Evolutionary conservation across 2,888 invertebrate genomes (phyloP), one percentile per base, ranked within the genome.

Genomic region (Anoplius nigerrimus): DNA sequence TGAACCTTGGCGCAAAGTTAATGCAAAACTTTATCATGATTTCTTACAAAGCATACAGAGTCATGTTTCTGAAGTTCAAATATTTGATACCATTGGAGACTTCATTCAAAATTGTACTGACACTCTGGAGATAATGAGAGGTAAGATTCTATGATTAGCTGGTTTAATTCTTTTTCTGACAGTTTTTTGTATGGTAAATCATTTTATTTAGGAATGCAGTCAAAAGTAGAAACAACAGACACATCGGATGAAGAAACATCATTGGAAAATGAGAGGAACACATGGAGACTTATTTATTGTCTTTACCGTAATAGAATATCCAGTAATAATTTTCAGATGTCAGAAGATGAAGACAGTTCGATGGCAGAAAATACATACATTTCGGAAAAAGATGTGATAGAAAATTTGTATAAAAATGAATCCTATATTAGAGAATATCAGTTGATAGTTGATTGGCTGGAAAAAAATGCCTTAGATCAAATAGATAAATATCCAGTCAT

Each of bases 381-480:
- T 51, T 93, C 93, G 80, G 94, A 94, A 75, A 91, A 92, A 82
- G 89, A 91, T 66, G 90, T 93, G 59, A 90, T 92, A 62, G 89
- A 91, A 53, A 88, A 89, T 74, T 87, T 94, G 34, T 93, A 91
- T 80, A 91, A 91, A 82, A 90, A 89, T 68, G 92, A 93, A 75
- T 82, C 88, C 66, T 86, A 87, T 80, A 91, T 85, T 73, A 89
- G 95, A 42, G 92, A 95, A 84, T 92, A 94, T 82, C 96, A 98
- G 88, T 87, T 97, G 56, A 93, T 98, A 48, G 94, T 98, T 22
- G 98, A 98, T 88, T 98, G 98, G 98, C 88, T 98, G 61, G 98
- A 98, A 89, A 92, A 93, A 46, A 95, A 94, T 86, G 94, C 96
- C 18, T 89, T 91, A 6, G 93, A 93, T 75, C 89, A 90, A 46